Conservation (phyloP, 2,888 invertebrate genomes). For the Cosmorhoe ocellata region DNA sequence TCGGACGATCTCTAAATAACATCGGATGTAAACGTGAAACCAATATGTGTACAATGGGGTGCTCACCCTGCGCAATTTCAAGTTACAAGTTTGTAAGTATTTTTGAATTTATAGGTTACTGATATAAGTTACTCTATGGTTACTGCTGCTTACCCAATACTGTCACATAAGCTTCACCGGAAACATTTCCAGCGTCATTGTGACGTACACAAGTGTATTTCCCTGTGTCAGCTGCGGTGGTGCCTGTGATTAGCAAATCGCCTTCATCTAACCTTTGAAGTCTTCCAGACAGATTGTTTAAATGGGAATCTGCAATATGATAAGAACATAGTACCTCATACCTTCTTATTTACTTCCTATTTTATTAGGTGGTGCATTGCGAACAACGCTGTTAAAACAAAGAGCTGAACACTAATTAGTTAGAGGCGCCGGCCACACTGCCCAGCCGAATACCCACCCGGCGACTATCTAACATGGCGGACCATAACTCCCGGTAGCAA, state of each 20-base stretch:
- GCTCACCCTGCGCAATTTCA: conserved; percentile 7
- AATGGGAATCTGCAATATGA: conserved; percentile 66
- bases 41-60: conserved; percentile 12
- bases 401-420: background rate
- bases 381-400: background rate
- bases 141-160: conserved; percentile 87
- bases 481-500: too few relatives aligned
- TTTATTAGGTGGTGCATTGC: conserved; percentile 9
- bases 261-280: conserved; percentile 93
- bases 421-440: too few relatives aligned
- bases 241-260: conserved; percentile 93
- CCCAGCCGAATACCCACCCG: too few relatives aligned
- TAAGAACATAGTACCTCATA: background rate
- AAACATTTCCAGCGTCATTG: conserved; percentile 94
- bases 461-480: too few relatives aligned
- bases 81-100: background rate
- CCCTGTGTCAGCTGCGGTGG: conserved; percentile 92
- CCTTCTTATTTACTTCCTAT: background rate
- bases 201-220: conserved; percentile 94
- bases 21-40: conserved; percentile 7
- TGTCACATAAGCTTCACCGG: conserved; percentile 90
- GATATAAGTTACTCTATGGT: too few relatives aligned
- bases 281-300: conserved; percentile 84
- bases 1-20: conserved; percentile 16
- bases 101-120: background rate